Base-by-base conservation (phyloP, 53 echinoderm and acorn worm genomes). In the Actinopyga echinites region DNA sequence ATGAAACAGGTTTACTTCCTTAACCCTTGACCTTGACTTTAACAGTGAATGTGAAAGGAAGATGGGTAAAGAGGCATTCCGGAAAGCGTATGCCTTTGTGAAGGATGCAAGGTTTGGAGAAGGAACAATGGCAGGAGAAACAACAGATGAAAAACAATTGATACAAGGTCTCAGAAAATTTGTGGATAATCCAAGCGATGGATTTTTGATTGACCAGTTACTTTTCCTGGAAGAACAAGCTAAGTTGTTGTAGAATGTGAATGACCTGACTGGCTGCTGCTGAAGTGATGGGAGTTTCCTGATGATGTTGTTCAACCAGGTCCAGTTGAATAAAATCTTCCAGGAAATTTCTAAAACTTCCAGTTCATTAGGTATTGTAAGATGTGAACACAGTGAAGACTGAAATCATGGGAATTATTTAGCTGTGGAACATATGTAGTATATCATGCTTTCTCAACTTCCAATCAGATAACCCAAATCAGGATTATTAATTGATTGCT, bases 181-280 rank as follows among this genome's bases (percentile, higher is more conserved):
- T 75, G 93, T 94, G 20, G 78, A 86, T 36, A 96, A 96, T 84
- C 92, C 94, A 53, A 96, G 97, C 49, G 97, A 96, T 75, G 94
- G 97, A 40, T 96, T 96, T 83, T 82, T 96, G 22, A 94, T 96
- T 71, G 97, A 96, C 61, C 97, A 96, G 86, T 87, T 96, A 26
- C 88, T 96, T 7, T 96, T 96, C 56, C 88, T 96, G 28, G 97
- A 96, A 73, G 93, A 93, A 65, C 97, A 96, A 69, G 97, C 93
- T 0, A 87, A 91, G 56, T 65, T 91, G 37, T 78, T 84, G 68
- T 49, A 49, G 49, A 17, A 49, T 17, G 17, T 8, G 40, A 40
- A 49, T 49, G 17, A 2, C 17, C 49, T 49, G 49, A 17, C 8
- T 40, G 40, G 40, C 40, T 40, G 40, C 40, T 40, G 40, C 40